Evolutionary conservation across 2,888 invertebrate species (phyloP), one percentile per base, ranked within the genome.

Genomic region (Eutolmus rufibarbis): DNA sequence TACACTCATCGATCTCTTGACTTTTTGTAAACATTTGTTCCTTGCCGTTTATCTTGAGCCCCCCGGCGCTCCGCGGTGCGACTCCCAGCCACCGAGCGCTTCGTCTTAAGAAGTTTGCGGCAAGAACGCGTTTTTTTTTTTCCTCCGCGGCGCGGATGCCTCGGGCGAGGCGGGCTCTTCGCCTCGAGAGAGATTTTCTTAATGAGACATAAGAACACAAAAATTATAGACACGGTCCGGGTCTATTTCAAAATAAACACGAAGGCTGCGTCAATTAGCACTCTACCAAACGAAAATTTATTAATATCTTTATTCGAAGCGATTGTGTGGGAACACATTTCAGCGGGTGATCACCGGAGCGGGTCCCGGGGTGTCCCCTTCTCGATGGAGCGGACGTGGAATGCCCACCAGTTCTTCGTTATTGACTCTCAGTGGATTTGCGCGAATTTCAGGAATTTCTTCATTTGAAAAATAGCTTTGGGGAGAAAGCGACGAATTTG

Each of bases 21-120:
- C 51, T 79, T 79, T 79, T 79, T 79, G 79, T 79, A 79, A 79
- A 79, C 79, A 79, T 79, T 79, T 79, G 66, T 66, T 66, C 66
- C 66, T 28, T 66, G 66, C 66, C 66, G 66, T 66, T 66, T 66
- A 66, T 66, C 66, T 66, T 23, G 66, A 12, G 23, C 0, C 57
- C 23, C 57, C 23, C 66, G 9, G 14, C 14, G 28, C 66, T 2
- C 23, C 66, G 23, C 66, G 23, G 23, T 3, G 7, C 28, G 12
- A 9, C 57, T 28, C 66, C 8, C 66, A 12, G 12, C 66, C 66
- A 12, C 2, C 0, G 12, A 19, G 28, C 23, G 66, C 19, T 1
- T 19, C 66, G 28, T 23, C 66, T 66, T 66, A 66, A 66, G 66
- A 66, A 19, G 66, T 5, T 23, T 66, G 66, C 66, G 19, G 66